Conservation (phyloP, 2,888 invertebrate genomes). For the Macrophya annulata region DNA sequence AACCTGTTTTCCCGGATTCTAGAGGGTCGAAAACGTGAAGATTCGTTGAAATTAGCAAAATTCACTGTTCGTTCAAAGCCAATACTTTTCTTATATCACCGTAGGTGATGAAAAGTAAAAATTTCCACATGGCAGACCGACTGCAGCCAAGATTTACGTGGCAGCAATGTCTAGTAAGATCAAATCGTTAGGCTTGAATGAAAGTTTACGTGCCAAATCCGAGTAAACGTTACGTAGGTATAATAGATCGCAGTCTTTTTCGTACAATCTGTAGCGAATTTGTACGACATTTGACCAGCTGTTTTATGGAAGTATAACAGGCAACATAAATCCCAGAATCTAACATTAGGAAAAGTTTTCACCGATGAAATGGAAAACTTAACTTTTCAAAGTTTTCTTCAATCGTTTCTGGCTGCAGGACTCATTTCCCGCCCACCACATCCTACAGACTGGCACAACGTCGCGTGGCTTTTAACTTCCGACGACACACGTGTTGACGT, state of each 20-base stretch:
- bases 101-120: too few species aligned
- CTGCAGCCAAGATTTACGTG: not conserved
- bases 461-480: slow-evolving; percentile 6
- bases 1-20: too few species aligned
- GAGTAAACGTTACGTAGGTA: not conserved
- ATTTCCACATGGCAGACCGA: not conserved
- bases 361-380: not conserved
- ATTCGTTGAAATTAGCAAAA: too few species aligned
- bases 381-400: not conserved
- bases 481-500: not conserved
- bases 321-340: not conserved
- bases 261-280: not conserved
- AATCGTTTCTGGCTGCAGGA: not conserved
- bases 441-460: not conserved
- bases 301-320: slow-evolving; percentile 9
- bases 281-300: not conserved
- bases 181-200: slow-evolving; percentile 5
- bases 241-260: not conserved
- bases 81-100: too few species aligned
- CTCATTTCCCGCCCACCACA: not conserved
- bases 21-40: too few species aligned
- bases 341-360: slow-evolving; percentile 7
- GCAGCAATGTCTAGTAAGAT: not conserved
- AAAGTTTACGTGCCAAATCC: slow-evolving; percentile 16
- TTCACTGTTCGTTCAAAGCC: too few species aligned